Base-by-base conservation (phyloP, 37 sponge, comb jelly and placozoan genomes). In the Aplysina aerophoba region DNA sequence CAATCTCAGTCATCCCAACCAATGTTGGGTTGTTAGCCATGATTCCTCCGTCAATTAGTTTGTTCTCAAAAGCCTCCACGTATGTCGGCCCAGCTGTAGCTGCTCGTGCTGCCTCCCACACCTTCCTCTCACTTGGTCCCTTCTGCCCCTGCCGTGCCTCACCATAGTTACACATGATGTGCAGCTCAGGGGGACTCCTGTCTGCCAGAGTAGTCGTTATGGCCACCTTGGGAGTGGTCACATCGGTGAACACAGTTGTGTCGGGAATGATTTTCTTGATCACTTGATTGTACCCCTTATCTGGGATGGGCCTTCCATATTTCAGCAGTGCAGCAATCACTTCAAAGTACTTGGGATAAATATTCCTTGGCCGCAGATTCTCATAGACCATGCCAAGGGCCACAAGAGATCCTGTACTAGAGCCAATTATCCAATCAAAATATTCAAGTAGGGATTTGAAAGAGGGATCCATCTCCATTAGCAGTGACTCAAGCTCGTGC, bases 21-120 rank as follows among this genome's bases (percentile, higher is more conserved):
- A 92, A 55, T 0, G 92, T 92, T 0, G 92, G 92, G 71, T 92
- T 92, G 81, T 92, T 92, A 34, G 92, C 86, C 84, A 92, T 83
- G 21, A 88, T 50, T 14, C 92, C 92, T 0, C 92, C 92, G 61
- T 92, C 92, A 6, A 92, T 27, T 50, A 92, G 86, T 41, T 82
- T 73, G 15, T 82, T 60, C 55, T 83, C 73, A 53, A 75, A 79
- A 0, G 84, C 62, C 3, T 86, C 82, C 41, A 92, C 88, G 87
- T 85, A 92, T 54, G 84, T 79, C 21, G 92, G 92, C 6, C 89
- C 92, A 79, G 92, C 92, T 22, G 87, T 77, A 35, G 85, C 65
- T 4, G 86, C 85, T 17, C 83, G 44, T 8, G 73, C 58, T 27
- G 89, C 92, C 59, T 92, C 92, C 89, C 89, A 92, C 0, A 88